Conservation (phyloP, 2,888 invertebrate species). For the Scaptomyza flava region DNA sequence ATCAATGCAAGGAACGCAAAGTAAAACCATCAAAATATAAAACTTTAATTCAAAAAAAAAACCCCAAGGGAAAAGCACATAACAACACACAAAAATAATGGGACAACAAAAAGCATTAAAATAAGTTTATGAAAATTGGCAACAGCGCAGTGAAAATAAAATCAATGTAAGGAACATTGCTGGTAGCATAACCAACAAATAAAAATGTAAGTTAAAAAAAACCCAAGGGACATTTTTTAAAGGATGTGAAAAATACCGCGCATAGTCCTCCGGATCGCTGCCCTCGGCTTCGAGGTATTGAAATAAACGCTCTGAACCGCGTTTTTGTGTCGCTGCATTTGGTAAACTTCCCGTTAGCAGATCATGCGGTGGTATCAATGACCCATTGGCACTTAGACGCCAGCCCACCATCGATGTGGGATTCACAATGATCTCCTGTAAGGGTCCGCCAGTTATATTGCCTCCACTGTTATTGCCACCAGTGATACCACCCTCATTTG, state of each 20-base stretch:
- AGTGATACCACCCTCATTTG: constrained; percentile 78
- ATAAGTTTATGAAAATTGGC: constrained; percentile 3
- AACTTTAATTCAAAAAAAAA: too few species aligned
- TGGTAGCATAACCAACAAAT: background rate
- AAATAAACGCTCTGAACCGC: constrained; percentile 89
- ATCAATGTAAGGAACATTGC: background rate
- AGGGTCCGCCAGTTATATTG: constrained; percentile 81
- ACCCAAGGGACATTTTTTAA: constrained; percentile 5
- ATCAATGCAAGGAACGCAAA: background rate
- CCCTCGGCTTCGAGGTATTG: constrained; percentile 92
- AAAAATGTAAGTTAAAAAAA: background rate
- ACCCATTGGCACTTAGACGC: constrained; percentile 84
- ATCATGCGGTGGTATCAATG: constrained; percentile 84
- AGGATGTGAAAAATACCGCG: constrained; percentile 78
- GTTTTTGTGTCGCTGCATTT: constrained; percentile 84
- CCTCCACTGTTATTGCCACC: constrained; percentile 64
- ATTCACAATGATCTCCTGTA: constrained; percentile 84
- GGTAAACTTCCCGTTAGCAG: constrained; percentile 82
- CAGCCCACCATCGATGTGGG: constrained; percentile 84
- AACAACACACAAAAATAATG: background rate
- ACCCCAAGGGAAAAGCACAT: background rate
- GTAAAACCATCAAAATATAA: too few species aligned
- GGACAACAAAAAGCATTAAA: background rate
- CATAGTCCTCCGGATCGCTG: constrained; percentile 87
- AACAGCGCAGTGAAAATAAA: constrained; percentile 3